Percentiles rank a stretch among this genome's conserved stretches.
These are phyloP conservation scores for Aphelocoma californica DNA, from an alignment of 2,797 vertebrate genomes.

Conservation along the genomic window DNA sequence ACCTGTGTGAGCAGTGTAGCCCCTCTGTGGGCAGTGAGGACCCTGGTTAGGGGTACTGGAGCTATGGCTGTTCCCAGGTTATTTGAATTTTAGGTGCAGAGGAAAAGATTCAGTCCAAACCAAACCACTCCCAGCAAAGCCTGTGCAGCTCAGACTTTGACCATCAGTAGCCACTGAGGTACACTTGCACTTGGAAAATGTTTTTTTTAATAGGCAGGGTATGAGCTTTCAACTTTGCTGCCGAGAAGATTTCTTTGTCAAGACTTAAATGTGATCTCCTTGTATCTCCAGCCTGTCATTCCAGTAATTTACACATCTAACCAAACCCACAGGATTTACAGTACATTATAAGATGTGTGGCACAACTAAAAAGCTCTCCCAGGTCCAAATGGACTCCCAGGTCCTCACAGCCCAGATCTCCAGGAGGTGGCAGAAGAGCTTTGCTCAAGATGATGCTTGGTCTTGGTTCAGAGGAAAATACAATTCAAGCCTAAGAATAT, in stretches of 20 bases:
- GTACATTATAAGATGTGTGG: background rate
- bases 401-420: background rate
- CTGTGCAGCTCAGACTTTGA: background rate
- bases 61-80: background rate
- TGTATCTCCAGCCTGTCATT: background rate
- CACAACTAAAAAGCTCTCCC: background rate
- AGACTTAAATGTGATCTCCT: background rate
- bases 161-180: background rate
- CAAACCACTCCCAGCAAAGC: background rate
- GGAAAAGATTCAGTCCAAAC: background rate
- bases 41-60: background rate
- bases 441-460: background rate
- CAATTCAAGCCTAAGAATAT: background rate
- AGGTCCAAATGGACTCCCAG: background rate
- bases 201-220: background rate
- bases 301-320: background rate
- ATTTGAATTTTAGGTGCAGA: background rate
- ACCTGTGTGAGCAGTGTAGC: background rate
- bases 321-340: background rate
- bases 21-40: background rate
- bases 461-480: background rate
- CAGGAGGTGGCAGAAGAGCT: conserved; percentile 61
- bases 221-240: background rate
- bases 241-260: background rate
- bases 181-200: background rate